A percentile compares a stretch with the other conserved stretches of the same genome.
Conservation (phyloP, 2,888 invertebrate genomes). For the Dicroscelio sp. region DNA sequence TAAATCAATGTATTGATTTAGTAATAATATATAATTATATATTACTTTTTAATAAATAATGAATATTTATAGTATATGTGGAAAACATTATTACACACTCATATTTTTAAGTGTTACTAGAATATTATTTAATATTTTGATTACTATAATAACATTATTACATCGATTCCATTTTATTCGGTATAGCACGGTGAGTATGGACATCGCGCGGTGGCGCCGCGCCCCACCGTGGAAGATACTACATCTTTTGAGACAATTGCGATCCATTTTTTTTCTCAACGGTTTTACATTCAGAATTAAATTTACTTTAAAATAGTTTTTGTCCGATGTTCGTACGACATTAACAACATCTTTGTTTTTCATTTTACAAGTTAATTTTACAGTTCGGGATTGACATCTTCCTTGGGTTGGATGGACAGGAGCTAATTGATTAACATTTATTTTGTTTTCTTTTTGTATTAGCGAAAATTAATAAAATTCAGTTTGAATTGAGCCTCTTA, state of each 20-base stretch:
- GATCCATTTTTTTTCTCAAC: not conserved
- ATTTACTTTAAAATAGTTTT: not conserved
- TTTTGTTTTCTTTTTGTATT: no score
- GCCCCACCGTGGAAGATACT: no score
- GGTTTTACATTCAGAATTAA: not conserved
- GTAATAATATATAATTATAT: not conserved
- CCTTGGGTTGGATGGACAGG: no score
- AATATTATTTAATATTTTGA: not conserved
- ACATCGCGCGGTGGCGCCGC: not conserved
- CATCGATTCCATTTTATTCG: no score
- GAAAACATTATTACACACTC: no score
- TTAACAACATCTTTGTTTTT: not conserved
- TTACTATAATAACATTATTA: no score
- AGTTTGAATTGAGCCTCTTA: no score
- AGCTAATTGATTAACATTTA: no score
- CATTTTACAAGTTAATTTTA: not conserved
- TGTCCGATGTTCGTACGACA: not conserved
- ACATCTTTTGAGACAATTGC: not conserved
- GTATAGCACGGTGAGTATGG: not conserved
- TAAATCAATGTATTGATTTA: not conserved
- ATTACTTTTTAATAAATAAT: not conserved
- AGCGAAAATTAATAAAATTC: no score
- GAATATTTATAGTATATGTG: not conserved
- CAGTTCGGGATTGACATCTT: no score
- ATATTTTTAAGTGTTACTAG: no score